A percentile compares a stretch with the other conserved stretches of the same genome.
Conservation (phyloP, 2,888 invertebrate genomes). For the Lysandra coridon region DNA sequence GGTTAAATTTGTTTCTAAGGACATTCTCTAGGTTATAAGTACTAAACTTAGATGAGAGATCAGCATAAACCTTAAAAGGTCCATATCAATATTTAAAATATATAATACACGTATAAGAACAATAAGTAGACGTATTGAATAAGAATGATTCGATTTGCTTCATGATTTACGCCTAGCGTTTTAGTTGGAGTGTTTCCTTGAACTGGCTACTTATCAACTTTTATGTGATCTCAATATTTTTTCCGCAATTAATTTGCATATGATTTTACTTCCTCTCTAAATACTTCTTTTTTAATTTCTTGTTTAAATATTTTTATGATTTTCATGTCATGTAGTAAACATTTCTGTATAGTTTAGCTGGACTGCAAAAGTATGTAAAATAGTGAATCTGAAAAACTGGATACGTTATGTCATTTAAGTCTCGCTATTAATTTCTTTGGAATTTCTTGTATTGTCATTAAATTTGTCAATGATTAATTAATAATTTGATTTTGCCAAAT, state of each 20-base stretch:
- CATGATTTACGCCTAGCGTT: constrained; percentile 66
- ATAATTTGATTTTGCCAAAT: not conserved
- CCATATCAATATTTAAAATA: constrained; percentile 79
- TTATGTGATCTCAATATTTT: constrained; percentile 39
- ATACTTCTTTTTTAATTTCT: not conserved
- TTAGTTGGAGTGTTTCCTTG: constrained; percentile 47
- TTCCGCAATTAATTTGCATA: constrained; percentile 31
- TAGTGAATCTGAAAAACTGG: no score
- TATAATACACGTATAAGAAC: constrained; percentile 77
- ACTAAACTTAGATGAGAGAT: constrained; percentile 58
- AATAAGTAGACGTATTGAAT: constrained; percentile 74
- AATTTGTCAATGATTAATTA: no score
- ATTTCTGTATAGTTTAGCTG: not conserved
- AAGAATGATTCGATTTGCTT: constrained; percentile 47
- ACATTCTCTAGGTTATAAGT: constrained; percentile 53
- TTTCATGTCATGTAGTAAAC: no score
- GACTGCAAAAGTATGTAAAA: not conserved
- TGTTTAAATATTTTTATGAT: not conserved
- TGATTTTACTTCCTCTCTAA: constrained; percentile 20
- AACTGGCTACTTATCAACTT: constrained; percentile 33
- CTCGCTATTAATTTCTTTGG: no score
- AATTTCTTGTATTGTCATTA: no score
- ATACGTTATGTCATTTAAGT: no score
- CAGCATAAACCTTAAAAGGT: constrained; percentile 76
- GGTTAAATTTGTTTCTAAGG: constrained; percentile 54